These are phyloP conservation scores for Physella acuta DNA, from an alignment of 1,140 invertebrate species.

Conservation along the genomic window DNA sequence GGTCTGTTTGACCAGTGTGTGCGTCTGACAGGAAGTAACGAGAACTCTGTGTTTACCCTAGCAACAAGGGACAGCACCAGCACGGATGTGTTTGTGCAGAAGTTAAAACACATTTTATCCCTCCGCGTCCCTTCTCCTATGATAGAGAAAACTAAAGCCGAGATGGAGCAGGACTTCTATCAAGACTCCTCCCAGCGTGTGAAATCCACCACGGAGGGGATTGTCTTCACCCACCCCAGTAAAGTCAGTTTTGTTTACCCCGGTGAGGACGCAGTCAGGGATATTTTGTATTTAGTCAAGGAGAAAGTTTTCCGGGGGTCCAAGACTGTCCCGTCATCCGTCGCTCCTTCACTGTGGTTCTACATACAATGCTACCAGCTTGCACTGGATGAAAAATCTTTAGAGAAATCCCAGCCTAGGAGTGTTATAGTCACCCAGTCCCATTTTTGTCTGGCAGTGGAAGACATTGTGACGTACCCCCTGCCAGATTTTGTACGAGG, in stretches of 20 bases:
- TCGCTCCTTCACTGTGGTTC: conserved; percentile 37
- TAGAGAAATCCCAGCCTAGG: conserved; percentile 32
- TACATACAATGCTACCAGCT: conserved; percentile 45
- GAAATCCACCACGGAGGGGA: conserved; percentile 43
- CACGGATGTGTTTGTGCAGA: conserved; percentile 46
- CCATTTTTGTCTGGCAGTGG: conserved; percentile 46
- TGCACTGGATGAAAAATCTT: conserved; percentile 24
- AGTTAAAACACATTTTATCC: conserved; percentile 44
- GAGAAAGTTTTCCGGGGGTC: conserved; percentile 31
- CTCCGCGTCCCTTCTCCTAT: conserved; percentile 36
- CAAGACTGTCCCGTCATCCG: conserved; percentile 27
- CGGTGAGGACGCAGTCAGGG: conserved; percentile 51
- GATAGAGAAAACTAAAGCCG: conserved; percentile 38
- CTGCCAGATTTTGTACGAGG: conserved; percentile 55
- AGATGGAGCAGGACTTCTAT: conserved; percentile 55
- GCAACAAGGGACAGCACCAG: conserved; percentile 41
- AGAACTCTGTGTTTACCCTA: conserved; percentile 47
- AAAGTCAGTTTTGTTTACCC: conserved; percentile 55
- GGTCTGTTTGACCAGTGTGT: conserved; percentile 57
- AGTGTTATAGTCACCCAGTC: conserved; percentile 52
- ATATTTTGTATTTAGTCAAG: conserved; percentile 50
- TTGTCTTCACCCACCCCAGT: conserved; percentile 51
- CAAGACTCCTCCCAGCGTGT: conserved; percentile 41
- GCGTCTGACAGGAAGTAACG: conserved; percentile 44
- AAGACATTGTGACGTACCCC: conserved; percentile 56